Base-by-base conservation (phyloP, 2,113 vertebrate genomes). In the Rousettus leschenaultii region DNA sequence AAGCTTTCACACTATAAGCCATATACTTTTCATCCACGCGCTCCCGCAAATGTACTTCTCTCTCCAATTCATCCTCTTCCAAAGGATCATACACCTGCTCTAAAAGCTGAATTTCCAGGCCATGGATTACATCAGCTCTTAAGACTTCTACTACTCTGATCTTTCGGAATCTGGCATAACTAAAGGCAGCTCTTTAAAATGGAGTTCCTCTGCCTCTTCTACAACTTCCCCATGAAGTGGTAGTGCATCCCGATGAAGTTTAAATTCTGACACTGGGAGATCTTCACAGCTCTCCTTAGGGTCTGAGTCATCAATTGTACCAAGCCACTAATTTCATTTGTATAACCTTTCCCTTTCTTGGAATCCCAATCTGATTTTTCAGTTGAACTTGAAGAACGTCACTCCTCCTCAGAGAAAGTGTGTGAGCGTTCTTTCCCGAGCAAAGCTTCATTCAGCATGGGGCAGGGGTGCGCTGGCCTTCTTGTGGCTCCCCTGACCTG, bases 261-360 rank as follows among this genome's bases (percentile, higher is more conserved):
- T 99, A 95, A 99, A 99, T 98, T 99, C 99, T 35, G 99, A 98
- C 45, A 98, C 88, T 6, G 97, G 85, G 55, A 98, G 98, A 21
- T 93, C 96, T 30, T 97, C 98, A 89, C 90, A 97, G 73, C 86
- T 98, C 68, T 98, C 97, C 96, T 98, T 99, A 99, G 98, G 7
- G 99, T 99, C 94, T 98, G 96, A 0, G 99, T 99, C 99, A 99
- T 99, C 98, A 99, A 96, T 35, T 99, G 98, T 84, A 99, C 99
- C 95, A 99, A 98, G 97, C 99, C 99, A 86, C 99, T 99, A 97
- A 99, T 99, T 97, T 99, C 99, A 78, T 79, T 99, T 95, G 97
- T 98, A 24, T 96, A 99, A 85, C 90, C 97, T 97, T 99, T 99
- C 95, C 98, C 98, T 90, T 99, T 99, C 95, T 97, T 99, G 95